These are phyloP conservation scores for Paracentrotus lividus DNA, from an alignment of 53 echinoderm and acorn worm genomes.

Conservation along the genomic window DNA sequence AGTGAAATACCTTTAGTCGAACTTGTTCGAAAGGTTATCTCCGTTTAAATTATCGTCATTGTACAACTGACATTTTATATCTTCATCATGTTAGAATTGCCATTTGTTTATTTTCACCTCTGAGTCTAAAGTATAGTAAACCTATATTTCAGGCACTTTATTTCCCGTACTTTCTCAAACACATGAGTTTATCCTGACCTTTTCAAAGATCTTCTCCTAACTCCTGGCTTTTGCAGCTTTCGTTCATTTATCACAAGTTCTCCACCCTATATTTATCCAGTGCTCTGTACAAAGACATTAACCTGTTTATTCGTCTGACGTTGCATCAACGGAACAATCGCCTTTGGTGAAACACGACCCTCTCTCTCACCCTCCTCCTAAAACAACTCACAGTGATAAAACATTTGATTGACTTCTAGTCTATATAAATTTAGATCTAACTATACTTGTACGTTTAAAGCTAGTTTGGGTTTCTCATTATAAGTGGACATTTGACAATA, in stretches of 20 bases:
- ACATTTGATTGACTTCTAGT: too few relatives aligned
- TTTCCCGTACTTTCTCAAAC: too few relatives aligned
- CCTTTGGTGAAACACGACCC: conserved; percentile 22
- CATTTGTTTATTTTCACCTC: too few relatives aligned
- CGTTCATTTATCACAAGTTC: not conserved
- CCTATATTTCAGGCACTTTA: too few relatives aligned
- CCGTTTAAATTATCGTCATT: not conserved
- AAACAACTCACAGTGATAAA: not conserved
- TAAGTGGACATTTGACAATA: too few relatives aligned
- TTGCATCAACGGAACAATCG: not conserved
- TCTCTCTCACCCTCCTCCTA: not conserved
- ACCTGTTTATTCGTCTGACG: not conserved
- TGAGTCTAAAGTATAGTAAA: too few relatives aligned
- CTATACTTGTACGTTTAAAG: too few relatives aligned
- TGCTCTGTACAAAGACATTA: not conserved
- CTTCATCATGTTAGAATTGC: not conserved
- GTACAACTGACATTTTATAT: not conserved
- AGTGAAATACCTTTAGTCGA: too few relatives aligned
- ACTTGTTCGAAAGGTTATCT: not conserved
- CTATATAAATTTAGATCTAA: too few relatives aligned
- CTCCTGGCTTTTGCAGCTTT: not conserved
- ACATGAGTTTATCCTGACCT: too few relatives aligned
- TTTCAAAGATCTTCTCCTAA: not conserved
- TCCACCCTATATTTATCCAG: not conserved
- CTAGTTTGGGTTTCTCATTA: too few relatives aligned